Evolutionary conservation across 2,888 invertebrate species (phyloP).

Genomic region (Tipula vernalis): DNA sequence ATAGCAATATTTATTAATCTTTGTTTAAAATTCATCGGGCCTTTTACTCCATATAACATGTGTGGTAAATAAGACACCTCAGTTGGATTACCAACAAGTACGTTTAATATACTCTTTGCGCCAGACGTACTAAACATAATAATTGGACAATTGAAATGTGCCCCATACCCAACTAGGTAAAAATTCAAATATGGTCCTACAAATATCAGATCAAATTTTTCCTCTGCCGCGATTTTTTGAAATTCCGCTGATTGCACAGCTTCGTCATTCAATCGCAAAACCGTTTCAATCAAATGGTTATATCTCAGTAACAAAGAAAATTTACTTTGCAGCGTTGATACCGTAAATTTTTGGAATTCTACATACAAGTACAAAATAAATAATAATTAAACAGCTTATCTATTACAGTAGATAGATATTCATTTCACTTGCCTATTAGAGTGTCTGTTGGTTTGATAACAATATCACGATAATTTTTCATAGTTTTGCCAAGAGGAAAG

Average conservation of each 20-base stretch:
- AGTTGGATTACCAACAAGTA: slow-evolving; percentile 7
- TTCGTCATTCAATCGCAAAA: neutral
- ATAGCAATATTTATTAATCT: neutral
- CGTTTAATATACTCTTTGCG: neutral
- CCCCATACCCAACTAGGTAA: slow-evolving; percentile 24
- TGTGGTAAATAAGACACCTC: slow-evolving; percentile 11
- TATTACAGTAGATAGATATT: neutral
- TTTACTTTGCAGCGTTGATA: neutral
- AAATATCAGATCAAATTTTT: slow-evolving; percentile 22
- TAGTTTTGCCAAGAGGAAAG: neutral
- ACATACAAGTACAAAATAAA: neutral
- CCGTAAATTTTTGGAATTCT: neutral
- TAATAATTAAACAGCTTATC: neutral
- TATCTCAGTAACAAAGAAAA: neutral
- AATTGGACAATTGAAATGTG: slow-evolving; percentile 26
- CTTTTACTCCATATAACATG: neutral
- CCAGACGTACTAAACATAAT: slow-evolving; percentile 15
- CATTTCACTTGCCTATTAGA: neutral
- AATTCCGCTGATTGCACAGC: slow-evolving; percentile 7
- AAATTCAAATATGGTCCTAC: slow-evolving; percentile 22
- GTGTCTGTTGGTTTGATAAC: neutral
- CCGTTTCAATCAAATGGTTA: neutral
- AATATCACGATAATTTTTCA: neutral
- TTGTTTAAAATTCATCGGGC: slow-evolving; percentile 10
- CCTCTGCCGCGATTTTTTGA: slow-evolving; percentile 18